A percentile compares a stretch with the other conserved stretches of the same genome.
Conservation (phyloP, 2,888 invertebrate species). For the Himalopsyche kuldschensis region DNA sequence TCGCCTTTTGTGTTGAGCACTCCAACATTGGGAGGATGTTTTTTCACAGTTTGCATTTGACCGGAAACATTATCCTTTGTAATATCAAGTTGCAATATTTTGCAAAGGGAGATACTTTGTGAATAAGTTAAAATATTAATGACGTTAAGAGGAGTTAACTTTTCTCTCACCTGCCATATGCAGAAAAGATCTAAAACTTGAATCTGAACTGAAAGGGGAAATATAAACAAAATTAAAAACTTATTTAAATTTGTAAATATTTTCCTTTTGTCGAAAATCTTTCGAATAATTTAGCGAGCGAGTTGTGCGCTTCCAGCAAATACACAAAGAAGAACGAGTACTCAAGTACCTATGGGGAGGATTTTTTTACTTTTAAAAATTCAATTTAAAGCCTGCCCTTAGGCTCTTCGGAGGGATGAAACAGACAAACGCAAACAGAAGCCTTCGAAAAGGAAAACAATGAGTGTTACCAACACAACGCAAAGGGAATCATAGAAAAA, state of each 20-base stretch:
- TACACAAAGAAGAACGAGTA: not conserved
- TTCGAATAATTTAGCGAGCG: not conserved
- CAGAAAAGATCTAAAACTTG: not conserved
- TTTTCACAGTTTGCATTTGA: too few relatives aligned
- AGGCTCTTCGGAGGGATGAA: not conserved
- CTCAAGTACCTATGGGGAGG: not conserved
- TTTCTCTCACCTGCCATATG: not conserved
- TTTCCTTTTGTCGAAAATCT: not conserved
- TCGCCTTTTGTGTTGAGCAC: too few relatives aligned
- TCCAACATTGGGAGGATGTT: too few relatives aligned
- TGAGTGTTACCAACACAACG: not conserved
- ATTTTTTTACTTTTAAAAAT: slow-evolving; percentile 11
- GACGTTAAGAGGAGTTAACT: not conserved
- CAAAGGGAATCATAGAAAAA: not conserved
- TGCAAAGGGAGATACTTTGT: not conserved
- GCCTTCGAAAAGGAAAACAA: not conserved
- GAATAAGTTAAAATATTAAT: not conserved
- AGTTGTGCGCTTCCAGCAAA: not conserved
- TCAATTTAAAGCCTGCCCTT: slow-evolving; percentile 12
- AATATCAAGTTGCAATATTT: not conserved
- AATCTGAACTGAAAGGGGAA: not conserved
- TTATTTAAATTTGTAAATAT: slow-evolving; percentile 5
- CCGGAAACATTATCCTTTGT: too few relatives aligned
- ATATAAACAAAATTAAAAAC: not conserved
- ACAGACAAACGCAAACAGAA: not conserved